These are phyloP conservation scores for Gorsachius goisagi DNA, from an alignment of 2,113 vertebrate genomes.

Conservation along the genomic window DNA sequence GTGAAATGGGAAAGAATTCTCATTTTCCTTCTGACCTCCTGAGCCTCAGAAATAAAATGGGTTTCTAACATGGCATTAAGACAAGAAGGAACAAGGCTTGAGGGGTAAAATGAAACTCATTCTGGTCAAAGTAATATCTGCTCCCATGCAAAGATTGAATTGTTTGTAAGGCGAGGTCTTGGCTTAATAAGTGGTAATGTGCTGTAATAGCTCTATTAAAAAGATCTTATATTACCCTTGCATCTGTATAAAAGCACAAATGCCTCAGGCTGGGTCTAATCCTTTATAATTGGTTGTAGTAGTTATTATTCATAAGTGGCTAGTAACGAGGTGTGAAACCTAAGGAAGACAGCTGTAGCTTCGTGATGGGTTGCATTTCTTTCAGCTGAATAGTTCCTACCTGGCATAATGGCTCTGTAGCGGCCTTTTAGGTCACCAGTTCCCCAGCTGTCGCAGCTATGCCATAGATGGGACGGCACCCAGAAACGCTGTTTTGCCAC, in stretches of 20 bases:
- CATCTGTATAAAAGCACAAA: background rate
- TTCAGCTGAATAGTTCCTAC: background rate
- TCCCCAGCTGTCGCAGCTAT: conserved; percentile 78
- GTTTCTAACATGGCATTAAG: background rate
- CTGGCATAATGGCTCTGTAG: background rate
- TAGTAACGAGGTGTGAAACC: background rate
- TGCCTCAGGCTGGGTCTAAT: background rate
- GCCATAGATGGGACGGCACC: conserved; percentile 76
- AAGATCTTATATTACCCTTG: background rate
- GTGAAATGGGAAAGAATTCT: background rate
- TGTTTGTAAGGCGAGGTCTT: background rate
- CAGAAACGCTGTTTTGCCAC: conserved; percentile 74
- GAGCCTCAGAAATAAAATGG: background rate
- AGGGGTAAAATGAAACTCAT: background rate
- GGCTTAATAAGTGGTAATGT: background rate
- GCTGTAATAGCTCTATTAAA: conserved; percentile 24
- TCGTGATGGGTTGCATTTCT: background rate
- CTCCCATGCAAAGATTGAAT: background rate
- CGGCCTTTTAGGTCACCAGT: conserved; percentile 68
- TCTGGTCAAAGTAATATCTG: background rate
- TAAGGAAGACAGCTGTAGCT: background rate
- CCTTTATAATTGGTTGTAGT: background rate
- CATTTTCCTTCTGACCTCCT: background rate
- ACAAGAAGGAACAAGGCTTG: background rate
- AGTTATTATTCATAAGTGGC: background rate